Evolutionary conservation across 2,797 vertebrate species (phyloP), one percentile per base, ranked within the genome.

Genomic region (Mormyrops boulengeri): DNA sequence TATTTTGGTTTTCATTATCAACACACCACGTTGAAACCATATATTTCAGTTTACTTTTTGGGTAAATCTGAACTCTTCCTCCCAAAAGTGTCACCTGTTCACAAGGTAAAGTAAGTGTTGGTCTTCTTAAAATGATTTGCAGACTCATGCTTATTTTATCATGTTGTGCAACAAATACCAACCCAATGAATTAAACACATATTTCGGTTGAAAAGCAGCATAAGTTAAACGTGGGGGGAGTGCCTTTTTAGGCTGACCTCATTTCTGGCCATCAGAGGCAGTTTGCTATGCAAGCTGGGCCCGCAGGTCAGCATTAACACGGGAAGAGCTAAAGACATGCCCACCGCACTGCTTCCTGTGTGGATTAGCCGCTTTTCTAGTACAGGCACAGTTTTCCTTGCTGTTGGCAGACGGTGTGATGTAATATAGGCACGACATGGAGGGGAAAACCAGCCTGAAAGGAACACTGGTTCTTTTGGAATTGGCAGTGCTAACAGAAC

Each of bases 361-460:
- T 38, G 66, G 66, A 38, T 73, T 73, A 73, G 30, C 34, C 4
- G 66, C 11, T 82, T 41, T 82, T 82, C 41, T 47, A n/a, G 38
- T 82, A 82, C 77, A 47, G 41, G 38, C 17, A 82, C 19, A 47
- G 77, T 82, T 82, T 82, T 82, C 77, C 77, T 82, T 82, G 77
- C 77, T 82, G 77, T 82, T 44, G 77, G 77, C 77, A 82, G 77
- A 82, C 41, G 77, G 77, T 82, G 77, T 82, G 77, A 82, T 82
- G 77, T 41, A 82, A 82, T 82, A 34, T 82, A 82, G 77, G 77
- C 41, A 82, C 41, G 77, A 34, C 38, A 22, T 41, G 77, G 77
- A 47, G 77, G 77, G 77, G 77, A 6, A n/a, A 47, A 47, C 77
- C 77, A 82, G 77, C 12, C 77, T 82, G 77, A 82, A 82, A 47